Percentiles rank a stretch among this genome's conserved stretches.
Conservation (phyloP, 2,113 vertebrate genomes). For the Etheostoma spectabile region DNA sequence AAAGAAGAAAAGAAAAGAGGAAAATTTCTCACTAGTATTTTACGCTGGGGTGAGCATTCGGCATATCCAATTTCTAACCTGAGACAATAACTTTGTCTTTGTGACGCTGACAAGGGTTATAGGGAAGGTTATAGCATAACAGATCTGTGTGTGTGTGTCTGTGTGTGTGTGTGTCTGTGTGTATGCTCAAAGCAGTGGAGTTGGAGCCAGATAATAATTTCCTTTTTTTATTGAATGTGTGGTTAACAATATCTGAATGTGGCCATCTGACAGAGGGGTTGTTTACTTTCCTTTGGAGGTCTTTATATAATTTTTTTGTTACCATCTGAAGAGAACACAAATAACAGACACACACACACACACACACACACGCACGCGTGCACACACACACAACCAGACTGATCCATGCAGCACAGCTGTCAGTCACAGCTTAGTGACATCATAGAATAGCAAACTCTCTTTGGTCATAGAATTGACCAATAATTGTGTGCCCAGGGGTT, state of each 20-base stretch:
- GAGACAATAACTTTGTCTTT: conserved; percentile 55
- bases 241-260: conserved; percentile 54
- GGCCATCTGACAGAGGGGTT: conserved; percentile 21
- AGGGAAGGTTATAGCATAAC: conserved; percentile 44
- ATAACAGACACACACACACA: conserved; percentile 18
- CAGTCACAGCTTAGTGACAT: conserved; percentile 27
- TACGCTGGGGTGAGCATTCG: conserved; percentile 58
- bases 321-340: conserved; percentile 37
- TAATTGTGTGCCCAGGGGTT: no score
- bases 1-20: conserved; percentile 14
- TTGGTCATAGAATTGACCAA: no score
- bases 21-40: conserved; percentile 59
- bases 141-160: conserved; percentile 19
- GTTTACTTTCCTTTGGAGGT: conserved; percentile 37
- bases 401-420: conserved; percentile 12
- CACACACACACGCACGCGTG: no score
- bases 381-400: conserved; percentile 12
- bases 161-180: conserved; percentile 16
- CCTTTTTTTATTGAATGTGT: conserved; percentile 32
- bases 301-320: conserved; percentile 53
- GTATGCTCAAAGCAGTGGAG: conserved; percentile 7
- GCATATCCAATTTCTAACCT: conserved; percentile 67
- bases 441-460: neutral
- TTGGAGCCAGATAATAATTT: conserved; percentile 29
- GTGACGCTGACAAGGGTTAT: conserved; percentile 50